These are phyloP conservation scores for Taenioides sp. DNA, from an alignment of 2,797 vertebrate species.

Conservation along the genomic window DNA sequence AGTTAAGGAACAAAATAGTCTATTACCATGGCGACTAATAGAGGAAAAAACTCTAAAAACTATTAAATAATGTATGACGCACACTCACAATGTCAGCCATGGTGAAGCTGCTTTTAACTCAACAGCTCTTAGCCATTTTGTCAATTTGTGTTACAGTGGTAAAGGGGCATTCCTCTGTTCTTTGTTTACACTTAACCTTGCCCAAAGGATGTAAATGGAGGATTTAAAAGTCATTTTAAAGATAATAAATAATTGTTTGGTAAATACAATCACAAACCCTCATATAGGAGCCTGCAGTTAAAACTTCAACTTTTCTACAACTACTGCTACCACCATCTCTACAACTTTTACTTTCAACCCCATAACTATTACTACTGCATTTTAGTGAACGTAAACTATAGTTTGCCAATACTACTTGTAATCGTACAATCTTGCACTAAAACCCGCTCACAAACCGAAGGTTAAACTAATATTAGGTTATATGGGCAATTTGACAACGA, in stretches of 20 bases:
- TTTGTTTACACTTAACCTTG: not conserved
- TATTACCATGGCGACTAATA: not conserved
- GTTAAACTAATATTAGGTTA: conserved; percentile 10
- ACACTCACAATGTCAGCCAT: not conserved
- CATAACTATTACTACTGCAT: not conserved
- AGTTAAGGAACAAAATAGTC: not conserved
- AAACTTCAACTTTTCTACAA: not conserved
- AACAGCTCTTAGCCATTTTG: conserved; percentile 1
- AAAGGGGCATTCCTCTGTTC: not conserved
- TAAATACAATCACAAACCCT: not conserved
- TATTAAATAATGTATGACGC: not conserved
- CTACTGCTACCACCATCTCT: not conserved
- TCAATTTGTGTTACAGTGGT: conserved; percentile 1
- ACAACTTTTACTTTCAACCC: not conserved
- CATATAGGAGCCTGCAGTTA: not conserved
- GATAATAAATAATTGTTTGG: not conserved
- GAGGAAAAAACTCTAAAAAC: not conserved
- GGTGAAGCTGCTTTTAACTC: not conserved
- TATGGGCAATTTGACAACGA: not conserved
- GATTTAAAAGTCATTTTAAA: not conserved
- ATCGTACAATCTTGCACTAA: not conserved
- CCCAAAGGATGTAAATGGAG: not conserved
- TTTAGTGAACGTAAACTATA: not conserved
- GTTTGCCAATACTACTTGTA: too few species aligned
- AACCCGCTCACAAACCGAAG: conserved; percentile 1